Conservation (phyloP, 2,888 invertebrate species). For the Corythucha ciliata region DNA sequence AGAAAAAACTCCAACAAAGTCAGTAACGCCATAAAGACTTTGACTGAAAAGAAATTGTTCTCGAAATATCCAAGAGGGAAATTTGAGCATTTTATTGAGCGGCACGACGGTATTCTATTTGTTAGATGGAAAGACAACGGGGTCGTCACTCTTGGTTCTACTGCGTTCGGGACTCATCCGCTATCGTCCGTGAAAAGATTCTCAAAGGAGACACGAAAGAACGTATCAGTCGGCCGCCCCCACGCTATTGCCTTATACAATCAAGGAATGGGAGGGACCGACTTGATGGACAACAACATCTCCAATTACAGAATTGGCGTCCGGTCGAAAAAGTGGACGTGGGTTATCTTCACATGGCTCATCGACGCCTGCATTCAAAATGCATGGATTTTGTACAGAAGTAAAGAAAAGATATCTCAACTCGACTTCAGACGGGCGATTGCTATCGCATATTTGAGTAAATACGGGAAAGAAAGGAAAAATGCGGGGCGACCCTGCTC, state of each 20-base stretch:
- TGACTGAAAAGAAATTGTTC: too few relatives aligned
- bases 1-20: too few relatives aligned
- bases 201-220: constrained; percentile 19
- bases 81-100: background rate
- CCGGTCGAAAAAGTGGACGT: constrained; percentile 13
- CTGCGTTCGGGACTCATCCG: constrained; percentile 13
- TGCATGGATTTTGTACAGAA: constrained; percentile 2
- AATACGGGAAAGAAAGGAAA: too few relatives aligned
- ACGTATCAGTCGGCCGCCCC: constrained; percentile 21
- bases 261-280: constrained; percentile 27
- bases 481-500: too few relatives aligned
- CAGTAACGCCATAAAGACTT: too few relatives aligned
- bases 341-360: background rate
- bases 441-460: background rate
- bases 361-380: constrained; percentile 7
- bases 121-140: constrained; percentile 13
- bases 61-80: too few relatives aligned
- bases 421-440: constrained; percentile 2
- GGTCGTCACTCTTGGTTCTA: constrained; percentile 20
- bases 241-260: constrained; percentile 23
- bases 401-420: constrained; percentile 2
- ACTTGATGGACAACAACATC: constrained; percentile 28
- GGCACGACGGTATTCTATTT: constrained; percentile 5
- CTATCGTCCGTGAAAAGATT: constrained; percentile 15
- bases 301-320: constrained; percentile 22